Conservation (phyloP, 2,888 invertebrate genomes). For the Tryphoninae sp. region DNA sequence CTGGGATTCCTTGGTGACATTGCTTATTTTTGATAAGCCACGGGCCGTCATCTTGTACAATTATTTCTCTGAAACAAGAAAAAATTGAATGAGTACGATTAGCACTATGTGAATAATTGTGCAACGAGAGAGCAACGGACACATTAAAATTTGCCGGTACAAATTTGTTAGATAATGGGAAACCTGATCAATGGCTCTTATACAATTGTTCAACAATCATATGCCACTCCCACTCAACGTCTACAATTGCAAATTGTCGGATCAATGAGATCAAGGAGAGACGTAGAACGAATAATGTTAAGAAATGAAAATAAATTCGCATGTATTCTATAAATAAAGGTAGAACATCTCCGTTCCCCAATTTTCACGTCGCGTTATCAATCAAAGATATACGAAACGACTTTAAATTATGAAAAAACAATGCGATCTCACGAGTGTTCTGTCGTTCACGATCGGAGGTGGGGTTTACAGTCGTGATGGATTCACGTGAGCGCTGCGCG, state of each 20-base stretch:
- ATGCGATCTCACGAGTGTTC: slow-evolving; percentile 38
- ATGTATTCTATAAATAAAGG: background rate
- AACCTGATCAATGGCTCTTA: background rate
- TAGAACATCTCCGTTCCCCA: background rate
- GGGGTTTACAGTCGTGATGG: slow-evolving; percentile 61
- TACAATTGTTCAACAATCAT: slow-evolving; percentile 32
- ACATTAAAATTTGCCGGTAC: background rate
- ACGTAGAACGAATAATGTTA: background rate
- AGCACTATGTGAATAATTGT: background rate
- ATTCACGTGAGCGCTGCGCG: slow-evolving; percentile 77
- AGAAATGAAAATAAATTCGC: background rate
- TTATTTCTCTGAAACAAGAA: slow-evolving; percentile 45
- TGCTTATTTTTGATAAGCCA: slow-evolving; percentile 87
- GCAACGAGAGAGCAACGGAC: background rate
- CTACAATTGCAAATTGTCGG: slow-evolving; percentile 10
- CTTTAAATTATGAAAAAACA: slow-evolving; percentile 25
- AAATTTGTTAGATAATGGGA: background rate
- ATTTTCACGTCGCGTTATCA: background rate
- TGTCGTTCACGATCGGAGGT: slow-evolving; percentile 47
- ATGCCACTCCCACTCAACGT: slow-evolving; percentile 38
- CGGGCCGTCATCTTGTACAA: slow-evolving; percentile 84
- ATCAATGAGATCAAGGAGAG: background rate
- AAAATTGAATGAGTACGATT: background rate
- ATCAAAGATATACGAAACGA: background rate
- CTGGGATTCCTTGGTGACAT: slow-evolving; percentile 92